Base-by-base conservation (phyloP, 1,140 invertebrate species). In the Mizuhopecten yessoensis region DNA sequence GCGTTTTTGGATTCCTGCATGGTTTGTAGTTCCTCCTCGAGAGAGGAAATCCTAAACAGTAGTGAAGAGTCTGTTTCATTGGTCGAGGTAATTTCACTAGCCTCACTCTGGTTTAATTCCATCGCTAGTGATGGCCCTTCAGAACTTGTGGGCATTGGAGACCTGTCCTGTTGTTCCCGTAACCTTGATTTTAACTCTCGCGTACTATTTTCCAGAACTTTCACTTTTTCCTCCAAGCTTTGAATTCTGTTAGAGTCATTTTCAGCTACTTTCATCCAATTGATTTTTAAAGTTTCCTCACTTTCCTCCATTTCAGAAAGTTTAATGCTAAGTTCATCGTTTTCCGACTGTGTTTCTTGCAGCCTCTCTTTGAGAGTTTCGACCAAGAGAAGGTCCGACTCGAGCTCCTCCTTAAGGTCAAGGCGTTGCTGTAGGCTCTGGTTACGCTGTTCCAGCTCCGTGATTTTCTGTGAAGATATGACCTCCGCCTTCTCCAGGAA, bases 191-290 rank as follows among this genome's bases (percentile, higher is more conserved):
- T 95, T 1, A 96, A 88, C n/a, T 96, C 94, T 33, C 92, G 87
- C 92, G 95, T 96, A 17, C 92, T 29, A 23, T 57, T 36, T 88
- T 95, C 95, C 23, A 96, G 86, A 88, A 94, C 92, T 93, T 92
- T 94, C 0, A 95, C 92, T 88, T 96, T 96, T 88, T 95, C 94
- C 88, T 96, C 94, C 33, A 95, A 88, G 39, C 92, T 92, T 49
- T 94, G 92, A 13, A 93, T 92, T 90, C 95, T 94, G 49, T 94
- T 95, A 15, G 94, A 92, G 86, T 95, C 95, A 89, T 95, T 94
- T 86, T 95, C 94, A 23, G 94, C 95, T 57, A 95, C 95, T 87
- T 94, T 93, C 34, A 94, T 92, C 95, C 95, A 95, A 91, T 96
- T 95, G n/a, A 94, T 94, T 86, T 93, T 94, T 36, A 95, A 87